These are phyloP conservation scores for Atta colombica DNA, from an alignment of 1,140 invertebrate genomes.

Conservation along the genomic window DNA sequence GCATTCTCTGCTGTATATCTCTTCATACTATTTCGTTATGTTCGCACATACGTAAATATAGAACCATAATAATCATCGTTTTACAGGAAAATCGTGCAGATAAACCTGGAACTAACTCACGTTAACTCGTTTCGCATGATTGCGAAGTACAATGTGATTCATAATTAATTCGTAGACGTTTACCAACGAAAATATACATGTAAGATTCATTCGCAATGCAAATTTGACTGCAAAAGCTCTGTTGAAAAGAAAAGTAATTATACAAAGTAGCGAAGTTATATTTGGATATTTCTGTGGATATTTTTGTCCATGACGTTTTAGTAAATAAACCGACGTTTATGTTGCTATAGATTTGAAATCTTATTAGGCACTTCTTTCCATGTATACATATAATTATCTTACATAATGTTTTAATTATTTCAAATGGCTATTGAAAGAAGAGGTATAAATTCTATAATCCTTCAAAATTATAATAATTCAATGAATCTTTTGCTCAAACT, in stretches of 20 bases:
- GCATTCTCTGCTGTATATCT: not conserved
- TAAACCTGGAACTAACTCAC: slow-evolving; percentile 51
- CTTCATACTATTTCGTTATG: slow-evolving; percentile 5
- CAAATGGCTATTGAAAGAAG: not conserved
- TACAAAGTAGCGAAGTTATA: not conserved
- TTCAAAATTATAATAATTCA: slow-evolving; percentile 19
- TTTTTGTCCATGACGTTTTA: not conserved
- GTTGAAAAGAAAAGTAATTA: slow-evolving; percentile 39
- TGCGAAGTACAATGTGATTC: slow-evolving; percentile 55
- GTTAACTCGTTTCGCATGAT: slow-evolving; percentile 46
- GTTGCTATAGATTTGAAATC: not conserved
- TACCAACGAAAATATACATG: slow-evolving; percentile 15
- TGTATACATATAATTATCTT: not conserved
- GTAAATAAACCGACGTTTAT: not conserved
- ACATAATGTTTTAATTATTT: slow-evolving; percentile 9
- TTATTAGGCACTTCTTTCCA: slow-evolving; percentile 9
- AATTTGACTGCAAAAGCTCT: slow-evolving; percentile 8
- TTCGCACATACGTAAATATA: slow-evolving; percentile 54
- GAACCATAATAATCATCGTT: slow-evolving; percentile 34
- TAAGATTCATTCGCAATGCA: not conserved
- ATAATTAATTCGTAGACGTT: slow-evolving; percentile 55
- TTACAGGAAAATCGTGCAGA: slow-evolving; percentile 39
- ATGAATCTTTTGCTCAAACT: not conserved
- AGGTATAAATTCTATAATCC: not conserved
- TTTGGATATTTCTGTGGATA: not conserved